These are phyloP conservation scores for Lethocerus indicus DNA, from an alignment of 1,140 invertebrate species.

Conservation along the genomic window DNA sequence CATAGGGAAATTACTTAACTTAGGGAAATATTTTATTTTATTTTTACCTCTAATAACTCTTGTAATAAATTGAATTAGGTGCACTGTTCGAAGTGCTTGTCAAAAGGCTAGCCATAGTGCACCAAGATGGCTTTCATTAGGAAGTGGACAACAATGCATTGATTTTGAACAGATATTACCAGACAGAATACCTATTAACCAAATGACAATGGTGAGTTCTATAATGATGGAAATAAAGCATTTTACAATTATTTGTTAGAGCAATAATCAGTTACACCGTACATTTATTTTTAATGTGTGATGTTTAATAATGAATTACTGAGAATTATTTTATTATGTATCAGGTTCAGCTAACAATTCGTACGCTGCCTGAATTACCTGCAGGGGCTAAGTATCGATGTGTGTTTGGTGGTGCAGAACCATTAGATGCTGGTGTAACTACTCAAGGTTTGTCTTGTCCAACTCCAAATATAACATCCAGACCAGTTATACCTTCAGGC, in stretches of 20 bases:
- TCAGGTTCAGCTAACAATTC: constrained; percentile 65
- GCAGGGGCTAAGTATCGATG: constrained; percentile 84
- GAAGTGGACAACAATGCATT: constrained; percentile 84
- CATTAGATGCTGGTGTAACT: constrained; percentile 70
- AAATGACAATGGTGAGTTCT: constrained; percentile 49
- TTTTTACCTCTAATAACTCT: neutral
- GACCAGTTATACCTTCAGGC: constrained; percentile 60
- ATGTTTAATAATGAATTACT: neutral
- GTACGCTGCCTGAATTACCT: constrained; percentile 75
- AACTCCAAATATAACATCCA: constrained; percentile 56
- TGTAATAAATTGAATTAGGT: constrained; percentile 22
- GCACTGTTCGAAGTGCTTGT: constrained; percentile 71
- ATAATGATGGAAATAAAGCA: neutral
- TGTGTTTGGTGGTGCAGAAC: constrained; percentile 70
- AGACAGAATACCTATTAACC: constrained; percentile 72
- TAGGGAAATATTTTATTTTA: neutral
- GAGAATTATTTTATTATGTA: constrained; percentile 15
- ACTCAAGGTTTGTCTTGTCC: constrained; percentile 64
- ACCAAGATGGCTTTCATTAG: constrained; percentile 81
- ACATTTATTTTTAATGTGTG: neutral
- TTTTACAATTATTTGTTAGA: neutral
- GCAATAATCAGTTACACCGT: neutral
- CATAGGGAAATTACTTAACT: too few relatives aligned
- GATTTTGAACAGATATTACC: constrained; percentile 87
- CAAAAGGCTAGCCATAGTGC: constrained; percentile 77